Percentiles rank a stretch among this genome's conserved stretches.
These are phyloP conservation scores for Echiichthys vipera DNA, from an alignment of 2,797 vertebrate species.

Conservation along the genomic window DNA sequence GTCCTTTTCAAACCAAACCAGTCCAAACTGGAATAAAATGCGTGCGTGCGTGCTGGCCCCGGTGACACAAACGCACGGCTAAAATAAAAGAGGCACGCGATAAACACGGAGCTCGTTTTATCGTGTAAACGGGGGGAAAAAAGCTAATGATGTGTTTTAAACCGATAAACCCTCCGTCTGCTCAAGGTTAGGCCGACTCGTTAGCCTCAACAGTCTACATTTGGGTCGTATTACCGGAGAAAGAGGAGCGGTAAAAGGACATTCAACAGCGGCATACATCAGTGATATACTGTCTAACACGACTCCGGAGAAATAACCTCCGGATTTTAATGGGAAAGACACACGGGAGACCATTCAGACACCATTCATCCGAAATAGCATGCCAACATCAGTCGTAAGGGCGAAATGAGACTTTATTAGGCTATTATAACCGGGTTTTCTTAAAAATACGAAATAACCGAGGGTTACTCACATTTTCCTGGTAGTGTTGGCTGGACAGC, in stretches of 20 bases:
- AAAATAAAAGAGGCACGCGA: slow-evolving; percentile 7
- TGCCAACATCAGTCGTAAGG: slow-evolving; percentile 17
- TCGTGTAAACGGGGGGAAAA: not conserved
- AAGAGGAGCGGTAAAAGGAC: not conserved
- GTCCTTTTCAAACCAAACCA: slow-evolving; percentile 75
- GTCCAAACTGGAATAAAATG: slow-evolving; percentile 79
- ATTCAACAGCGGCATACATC: not conserved
- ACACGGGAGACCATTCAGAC: slow-evolving; percentile 9
- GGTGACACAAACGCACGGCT: slow-evolving; percentile 19
- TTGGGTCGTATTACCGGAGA: slow-evolving; percentile 5
- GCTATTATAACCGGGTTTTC: not conserved
- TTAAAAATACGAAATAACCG: no score
- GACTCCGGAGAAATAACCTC: not conserved
- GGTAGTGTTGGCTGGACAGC: slow-evolving; percentile 63
- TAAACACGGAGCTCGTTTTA: not conserved
- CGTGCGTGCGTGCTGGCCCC: slow-evolving; percentile 61
- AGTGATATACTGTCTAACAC: not conserved
- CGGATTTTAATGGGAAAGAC: not conserved
- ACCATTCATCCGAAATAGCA: slow-evolving; percentile 13
- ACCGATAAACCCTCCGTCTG: slow-evolving; percentile 27
- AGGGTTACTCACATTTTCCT: slow-evolving; percentile 78
- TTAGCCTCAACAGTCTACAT: slow-evolving; percentile 27
- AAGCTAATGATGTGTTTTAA: slow-evolving; percentile 32
- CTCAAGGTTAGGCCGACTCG: slow-evolving; percentile 67
- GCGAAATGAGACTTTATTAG: not conserved